Evolutionary conservation across 2,888 invertebrate species (phyloP).

Genomic region (Candidula unifasciata): DNA sequence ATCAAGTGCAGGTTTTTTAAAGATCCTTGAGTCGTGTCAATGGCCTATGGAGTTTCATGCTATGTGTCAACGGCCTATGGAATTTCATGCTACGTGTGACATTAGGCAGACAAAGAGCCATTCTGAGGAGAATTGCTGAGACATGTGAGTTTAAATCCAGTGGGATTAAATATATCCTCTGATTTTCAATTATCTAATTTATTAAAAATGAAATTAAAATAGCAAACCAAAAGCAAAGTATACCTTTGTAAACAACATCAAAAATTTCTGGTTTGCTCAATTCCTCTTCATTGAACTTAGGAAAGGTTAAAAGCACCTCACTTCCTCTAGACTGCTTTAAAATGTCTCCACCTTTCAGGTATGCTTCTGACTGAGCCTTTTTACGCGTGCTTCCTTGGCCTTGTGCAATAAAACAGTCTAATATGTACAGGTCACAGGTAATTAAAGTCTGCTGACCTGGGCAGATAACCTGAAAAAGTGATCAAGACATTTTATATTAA

Average conservation of each 20-base stretch:
- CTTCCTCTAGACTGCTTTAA: conserved; percentile 9
- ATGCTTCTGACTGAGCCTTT: conserved; percentile 38
- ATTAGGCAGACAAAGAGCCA: no score
- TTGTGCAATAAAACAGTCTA: conserved; percentile 36
- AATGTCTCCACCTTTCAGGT: conserved; percentile 27
- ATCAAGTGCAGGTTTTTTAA: no score
- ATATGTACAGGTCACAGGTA: conserved; percentile 44
- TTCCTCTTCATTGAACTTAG: conserved; percentile 33
- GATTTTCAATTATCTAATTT: no score
- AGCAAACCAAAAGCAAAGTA: not conserved
- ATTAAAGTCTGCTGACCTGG: conserved; percentile 7
- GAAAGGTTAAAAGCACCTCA: conserved; percentile 23
- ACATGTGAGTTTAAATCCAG: no score
- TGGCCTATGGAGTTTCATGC: no score
- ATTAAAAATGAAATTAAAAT: not conserved
- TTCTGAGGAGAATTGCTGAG: no score
- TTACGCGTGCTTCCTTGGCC: conserved; percentile 32
- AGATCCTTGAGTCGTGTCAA: no score
- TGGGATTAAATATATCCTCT: no score
- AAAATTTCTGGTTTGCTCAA: conserved; percentile 23
- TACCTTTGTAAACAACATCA: conserved; percentile 43
- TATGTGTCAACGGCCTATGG: no score
- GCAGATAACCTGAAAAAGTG: conserved; percentile 7
- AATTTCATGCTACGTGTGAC: no score
- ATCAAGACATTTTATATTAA: no score